phyloP scores from a whole-genome alignment of 2,113 vertebrate genomes.

The Apteryx owenii region DNA sequence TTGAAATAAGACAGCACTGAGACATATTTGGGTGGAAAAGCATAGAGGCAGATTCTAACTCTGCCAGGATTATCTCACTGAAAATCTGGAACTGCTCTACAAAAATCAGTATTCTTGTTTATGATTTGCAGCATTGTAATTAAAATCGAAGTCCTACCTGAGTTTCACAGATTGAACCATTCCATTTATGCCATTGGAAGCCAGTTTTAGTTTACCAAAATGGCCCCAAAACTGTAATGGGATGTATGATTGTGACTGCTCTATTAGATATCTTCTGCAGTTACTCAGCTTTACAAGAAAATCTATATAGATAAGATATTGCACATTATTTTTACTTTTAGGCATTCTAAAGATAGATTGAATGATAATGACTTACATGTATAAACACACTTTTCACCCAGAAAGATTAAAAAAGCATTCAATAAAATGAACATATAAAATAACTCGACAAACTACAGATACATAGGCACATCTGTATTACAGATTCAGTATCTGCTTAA shows the following conservation, averaged over 20 bases:
- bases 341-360: background rate
- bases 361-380: background rate
- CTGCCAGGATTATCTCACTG: background rate
- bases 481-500: background rate
- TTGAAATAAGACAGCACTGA: conserved; percentile 39
- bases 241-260: background rate
- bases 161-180: background rate
- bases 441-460: background rate
- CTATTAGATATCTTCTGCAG: background rate
- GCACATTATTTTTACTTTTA: conserved; percentile 12
- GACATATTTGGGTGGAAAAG: background rate
- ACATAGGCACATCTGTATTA: background rate
- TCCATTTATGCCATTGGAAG: background rate
- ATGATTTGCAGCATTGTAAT: background rate
- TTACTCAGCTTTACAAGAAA: conserved; percentile 1
- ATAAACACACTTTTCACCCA: background rate
- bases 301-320: background rate
- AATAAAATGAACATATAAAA: background rate
- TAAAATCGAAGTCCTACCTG: background rate
- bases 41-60: background rate
- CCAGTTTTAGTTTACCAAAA: background rate
- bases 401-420: background rate
- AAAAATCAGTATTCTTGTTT: background rate
- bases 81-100: background rate
- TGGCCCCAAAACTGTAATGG: background rate